A percentile compares a stretch with the other conserved stretches of the same genome.
These are phyloP conservation scores for Piaya cayana DNA, from an alignment of 2,113 vertebrate genomes.

Conservation along the genomic window DNA sequence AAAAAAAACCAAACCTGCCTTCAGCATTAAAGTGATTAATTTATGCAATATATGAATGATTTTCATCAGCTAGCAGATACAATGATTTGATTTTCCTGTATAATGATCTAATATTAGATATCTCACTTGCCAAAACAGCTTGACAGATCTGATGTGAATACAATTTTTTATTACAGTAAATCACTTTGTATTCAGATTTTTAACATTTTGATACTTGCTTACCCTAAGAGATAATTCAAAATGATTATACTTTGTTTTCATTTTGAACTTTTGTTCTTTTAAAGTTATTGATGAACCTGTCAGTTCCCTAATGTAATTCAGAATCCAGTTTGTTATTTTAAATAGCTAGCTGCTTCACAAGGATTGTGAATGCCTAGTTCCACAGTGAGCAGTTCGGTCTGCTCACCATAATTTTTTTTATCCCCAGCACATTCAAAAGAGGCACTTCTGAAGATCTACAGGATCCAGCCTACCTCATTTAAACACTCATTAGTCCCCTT, in stretches of 20 bases:
- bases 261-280: neutral
- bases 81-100: conserved; percentile 47
- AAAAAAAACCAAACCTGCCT: neutral
- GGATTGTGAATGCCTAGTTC: accelerated
- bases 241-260: neutral
- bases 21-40: conserved; percentile 39
- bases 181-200: neutral
- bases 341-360: neutral
- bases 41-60: conserved; percentile 45
- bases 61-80: conserved; percentile 36
- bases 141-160: neutral
- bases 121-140: neutral
- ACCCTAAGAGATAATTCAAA: neutral
- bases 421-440: neutral
- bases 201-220: neutral
- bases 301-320: neutral
- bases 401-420: neutral
- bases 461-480: neutral
- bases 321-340: neutral
- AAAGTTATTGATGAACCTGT: neutral
- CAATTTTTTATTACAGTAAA: neutral
- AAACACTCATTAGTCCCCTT: neutral
- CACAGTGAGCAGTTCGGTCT: neutral
- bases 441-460: neutral
- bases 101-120: conserved; percentile 23